A percentile compares a stretch with the other conserved stretches of the same genome.
phyloP scores from a whole-genome alignment of 2,888 invertebrate species.

The Chrysolina americana region DNA sequence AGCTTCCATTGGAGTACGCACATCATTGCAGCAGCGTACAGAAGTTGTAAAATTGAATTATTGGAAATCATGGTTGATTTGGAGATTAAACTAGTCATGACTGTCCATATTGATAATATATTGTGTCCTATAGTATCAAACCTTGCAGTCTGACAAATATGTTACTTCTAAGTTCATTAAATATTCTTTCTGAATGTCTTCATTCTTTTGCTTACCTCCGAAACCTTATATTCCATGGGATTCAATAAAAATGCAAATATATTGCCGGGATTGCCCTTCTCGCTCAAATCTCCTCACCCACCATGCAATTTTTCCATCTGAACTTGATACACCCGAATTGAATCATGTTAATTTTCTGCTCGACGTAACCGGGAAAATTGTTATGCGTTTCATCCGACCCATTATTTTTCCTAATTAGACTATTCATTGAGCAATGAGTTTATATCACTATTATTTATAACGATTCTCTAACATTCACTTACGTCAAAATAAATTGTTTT shows the following conservation, averaged over 20 bases:
- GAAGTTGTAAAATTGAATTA: too few species aligned
- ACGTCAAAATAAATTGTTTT: conserved; percentile 19
- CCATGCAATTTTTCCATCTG: background rate
- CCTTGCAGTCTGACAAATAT: too few species aligned
- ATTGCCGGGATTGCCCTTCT: background rate
- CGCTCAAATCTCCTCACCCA: background rate
- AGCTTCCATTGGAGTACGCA: too few species aligned
- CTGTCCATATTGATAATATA: too few species aligned
- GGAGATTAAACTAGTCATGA: too few species aligned
- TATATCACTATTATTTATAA: conserved; percentile 45
- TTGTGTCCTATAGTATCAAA: too few species aligned
- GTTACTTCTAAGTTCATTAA: too few species aligned
- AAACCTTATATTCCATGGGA: background rate
- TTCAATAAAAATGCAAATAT: conserved; percentile 8
- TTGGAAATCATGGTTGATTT: too few species aligned
- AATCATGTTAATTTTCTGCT: conserved; percentile 17
- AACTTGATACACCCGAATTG: background rate
- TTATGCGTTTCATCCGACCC: background rate
- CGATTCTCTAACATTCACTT: conserved; percentile 38
- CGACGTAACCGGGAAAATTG: conserved; percentile 10
- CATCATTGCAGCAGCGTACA: too few species aligned
- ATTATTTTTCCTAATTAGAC: conserved; percentile 21
- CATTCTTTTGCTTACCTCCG: background rate
- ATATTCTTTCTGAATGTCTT: too few species aligned
- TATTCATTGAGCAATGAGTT: conserved; percentile 29